Conservation (phyloP, 2,888 invertebrate genomes). For the Apodemia zela region DNA sequence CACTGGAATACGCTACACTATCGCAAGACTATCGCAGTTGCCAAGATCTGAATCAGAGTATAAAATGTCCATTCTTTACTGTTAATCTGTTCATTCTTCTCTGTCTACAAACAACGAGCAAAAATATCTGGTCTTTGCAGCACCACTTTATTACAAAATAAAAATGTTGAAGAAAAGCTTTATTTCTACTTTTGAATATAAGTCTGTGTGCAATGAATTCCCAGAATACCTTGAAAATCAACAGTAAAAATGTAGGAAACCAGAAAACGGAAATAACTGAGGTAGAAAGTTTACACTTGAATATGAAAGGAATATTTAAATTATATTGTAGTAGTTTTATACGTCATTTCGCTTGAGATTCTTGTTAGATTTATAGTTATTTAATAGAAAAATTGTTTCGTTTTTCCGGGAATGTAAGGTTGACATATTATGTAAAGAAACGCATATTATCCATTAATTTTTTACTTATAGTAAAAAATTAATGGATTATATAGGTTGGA, state of each 20-base stretch:
- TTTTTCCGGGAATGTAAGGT: background rate
- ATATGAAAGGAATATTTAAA: constrained; percentile 14
- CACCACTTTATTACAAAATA: constrained; percentile 7
- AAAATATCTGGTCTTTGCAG: background rate
- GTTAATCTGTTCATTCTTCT: background rate
- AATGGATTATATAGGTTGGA: no score
- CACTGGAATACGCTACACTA: background rate
- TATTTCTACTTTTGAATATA: constrained; percentile 2
- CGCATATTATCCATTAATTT: no score
- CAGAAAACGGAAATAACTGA: constrained; percentile 4
- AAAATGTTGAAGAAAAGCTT: constrained; percentile 8
- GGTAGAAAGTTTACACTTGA: constrained; percentile 10
- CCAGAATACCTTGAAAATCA: constrained; percentile 5
- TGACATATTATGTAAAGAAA: no score
- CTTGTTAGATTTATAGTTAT: background rate
- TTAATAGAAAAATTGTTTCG: background rate
- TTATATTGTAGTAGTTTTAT: background rate
- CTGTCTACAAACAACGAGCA: background rate
- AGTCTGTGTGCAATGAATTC: background rate
- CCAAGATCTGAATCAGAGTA: background rate
- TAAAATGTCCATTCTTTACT: background rate
- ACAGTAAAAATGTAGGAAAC: constrained; percentile 1
- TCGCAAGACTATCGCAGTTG: background rate
- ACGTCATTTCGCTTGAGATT: constrained; percentile 1
- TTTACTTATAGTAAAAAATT: no score